Percentiles rank a stretch among this genome's conserved stretches.
These are phyloP conservation scores for Nephrocerus scutellatus DNA, from an alignment of 2,888 invertebrate genomes.

Conservation along the genomic window DNA sequence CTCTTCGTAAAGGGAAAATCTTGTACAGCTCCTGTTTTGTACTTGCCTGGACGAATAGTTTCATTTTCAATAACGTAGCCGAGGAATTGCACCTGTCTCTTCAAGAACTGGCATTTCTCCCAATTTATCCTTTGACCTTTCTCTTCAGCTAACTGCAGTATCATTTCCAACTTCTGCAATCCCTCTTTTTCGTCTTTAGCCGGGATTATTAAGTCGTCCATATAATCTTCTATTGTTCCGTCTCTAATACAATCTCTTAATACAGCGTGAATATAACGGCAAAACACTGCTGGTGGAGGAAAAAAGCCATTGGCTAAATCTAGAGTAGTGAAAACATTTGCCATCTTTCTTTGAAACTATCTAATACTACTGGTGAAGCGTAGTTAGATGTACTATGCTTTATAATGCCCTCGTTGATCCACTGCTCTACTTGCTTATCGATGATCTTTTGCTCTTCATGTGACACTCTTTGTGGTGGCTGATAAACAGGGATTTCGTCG, in stretches of 20 bases:
- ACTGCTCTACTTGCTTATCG: slow-evolving; percentile 27
- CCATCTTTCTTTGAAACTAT: slow-evolving; percentile 6
- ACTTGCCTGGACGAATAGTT: slow-evolving; percentile 9
- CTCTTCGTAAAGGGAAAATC: slow-evolving; percentile 12
- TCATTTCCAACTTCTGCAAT: background rate
- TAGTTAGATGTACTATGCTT: slow-evolving; percentile 32
- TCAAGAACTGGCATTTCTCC: slow-evolving; percentile 12
- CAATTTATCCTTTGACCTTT: slow-evolving; percentile 7
- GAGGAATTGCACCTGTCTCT: slow-evolving; percentile 1
- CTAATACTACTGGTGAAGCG: slow-evolving; percentile 23
- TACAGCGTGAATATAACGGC: background rate
- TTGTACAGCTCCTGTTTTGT: slow-evolving; percentile 12
- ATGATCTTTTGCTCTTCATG: slow-evolving; percentile 14
- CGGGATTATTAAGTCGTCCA: slow-evolving; percentile 19
- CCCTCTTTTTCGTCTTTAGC: slow-evolving; percentile 12
- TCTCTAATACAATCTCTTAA: slow-evolving; percentile 3
- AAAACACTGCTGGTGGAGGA: slow-evolving; percentile 8
- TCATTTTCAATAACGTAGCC: slow-evolving; percentile 6
- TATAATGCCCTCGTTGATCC: slow-evolving; percentile 32
- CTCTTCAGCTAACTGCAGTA: background rate
- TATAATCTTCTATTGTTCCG: slow-evolving; percentile 6
- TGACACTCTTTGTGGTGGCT: slow-evolving; percentile 8
- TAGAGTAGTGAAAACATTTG: slow-evolving; percentile 3
- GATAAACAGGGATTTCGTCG: slow-evolving; percentile 7
- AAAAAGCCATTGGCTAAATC: slow-evolving; percentile 5